These are phyloP conservation scores for Ceratoteleas bidentatus DNA, from an alignment of 1,140 invertebrate genomes.

Conservation along the genomic window DNA sequence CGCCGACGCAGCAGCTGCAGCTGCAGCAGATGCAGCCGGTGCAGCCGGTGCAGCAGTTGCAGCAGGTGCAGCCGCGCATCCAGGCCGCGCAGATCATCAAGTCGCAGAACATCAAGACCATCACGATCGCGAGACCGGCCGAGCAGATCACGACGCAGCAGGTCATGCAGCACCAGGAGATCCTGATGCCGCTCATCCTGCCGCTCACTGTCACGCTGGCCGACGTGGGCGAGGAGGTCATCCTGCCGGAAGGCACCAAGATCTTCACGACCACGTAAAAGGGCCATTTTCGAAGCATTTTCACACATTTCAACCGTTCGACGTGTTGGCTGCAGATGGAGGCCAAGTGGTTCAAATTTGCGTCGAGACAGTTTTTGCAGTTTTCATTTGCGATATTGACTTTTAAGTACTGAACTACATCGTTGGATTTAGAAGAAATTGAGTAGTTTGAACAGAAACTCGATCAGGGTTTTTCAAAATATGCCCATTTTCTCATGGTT, in stretches of 20 bases:
- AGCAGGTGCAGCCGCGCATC: conserved; percentile 36
- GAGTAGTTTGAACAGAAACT: no score
- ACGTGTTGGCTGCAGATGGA: neutral
- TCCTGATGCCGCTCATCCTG: conserved; percentile 78
- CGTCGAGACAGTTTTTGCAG: no score
- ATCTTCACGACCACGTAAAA: conserved; percentile 76
- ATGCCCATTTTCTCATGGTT: no score
- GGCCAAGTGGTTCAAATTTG: no score
- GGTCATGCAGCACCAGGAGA: conserved; percentile 78
- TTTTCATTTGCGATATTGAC: no score
- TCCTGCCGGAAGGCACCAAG: conserved; percentile 78
- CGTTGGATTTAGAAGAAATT: no score
- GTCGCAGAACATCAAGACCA: conserved; percentile 77
- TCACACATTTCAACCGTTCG: no score
- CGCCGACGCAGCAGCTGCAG: conserved; percentile 43
- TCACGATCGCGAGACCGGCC: conserved; percentile 74
- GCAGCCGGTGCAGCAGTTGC: conserved; percentile 46
- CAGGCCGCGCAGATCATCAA: conserved; percentile 72
- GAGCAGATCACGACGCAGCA: conserved; percentile 70
- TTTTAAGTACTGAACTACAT: no score
- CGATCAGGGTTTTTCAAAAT: no score
- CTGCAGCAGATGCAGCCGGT: conserved; percentile 42
- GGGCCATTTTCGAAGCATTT: neutral
- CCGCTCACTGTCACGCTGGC: conserved; percentile 78
- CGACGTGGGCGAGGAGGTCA: conserved; percentile 79